Percentiles rank a stretch among this genome's conserved stretches.
Evolutionary conservation across 2,888 invertebrate genomes (phyloP).

Genomic region (Heliconius erato): DNA sequence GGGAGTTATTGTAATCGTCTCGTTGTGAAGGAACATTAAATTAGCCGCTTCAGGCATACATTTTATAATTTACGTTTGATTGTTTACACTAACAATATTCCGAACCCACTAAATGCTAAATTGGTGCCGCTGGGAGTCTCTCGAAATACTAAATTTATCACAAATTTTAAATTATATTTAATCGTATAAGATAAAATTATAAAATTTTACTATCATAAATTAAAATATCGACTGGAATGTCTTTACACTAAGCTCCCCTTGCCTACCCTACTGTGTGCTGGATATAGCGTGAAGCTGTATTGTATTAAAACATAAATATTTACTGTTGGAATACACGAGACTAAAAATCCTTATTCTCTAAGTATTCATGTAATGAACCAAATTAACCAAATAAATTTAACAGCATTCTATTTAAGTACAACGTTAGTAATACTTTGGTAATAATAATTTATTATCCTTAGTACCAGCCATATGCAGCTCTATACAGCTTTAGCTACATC

Average conservation of each 20-base stretch:
- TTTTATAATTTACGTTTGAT: conserved; percentile 50
- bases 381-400: not conserved
- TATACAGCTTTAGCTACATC: too few species aligned
- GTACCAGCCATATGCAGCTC: too few species aligned
- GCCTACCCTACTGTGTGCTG: too few species aligned
- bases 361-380: not conserved
- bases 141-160: conserved; percentile 1
- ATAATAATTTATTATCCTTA: not conserved
- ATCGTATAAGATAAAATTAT: not conserved
- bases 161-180: not conserved
- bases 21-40: conserved; percentile 50
- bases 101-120: conserved; percentile 32
- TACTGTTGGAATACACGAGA: not conserved
- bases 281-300: too few species aligned
- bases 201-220: not conserved
- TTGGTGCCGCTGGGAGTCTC: not conserved
- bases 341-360: not conserved
- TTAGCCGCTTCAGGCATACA: conserved; percentile 48
- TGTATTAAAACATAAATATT: too few species aligned
- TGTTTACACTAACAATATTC: conserved; percentile 48
- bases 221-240: too few species aligned
- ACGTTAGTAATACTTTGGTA: not conserved
- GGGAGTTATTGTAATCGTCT: conserved; percentile 45
- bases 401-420: not conserved
- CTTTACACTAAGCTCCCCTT: too few species aligned